Evolutionary conservation across 2,888 invertebrate genomes (phyloP).

Genomic region (Melanostoma mellinum): DNA sequence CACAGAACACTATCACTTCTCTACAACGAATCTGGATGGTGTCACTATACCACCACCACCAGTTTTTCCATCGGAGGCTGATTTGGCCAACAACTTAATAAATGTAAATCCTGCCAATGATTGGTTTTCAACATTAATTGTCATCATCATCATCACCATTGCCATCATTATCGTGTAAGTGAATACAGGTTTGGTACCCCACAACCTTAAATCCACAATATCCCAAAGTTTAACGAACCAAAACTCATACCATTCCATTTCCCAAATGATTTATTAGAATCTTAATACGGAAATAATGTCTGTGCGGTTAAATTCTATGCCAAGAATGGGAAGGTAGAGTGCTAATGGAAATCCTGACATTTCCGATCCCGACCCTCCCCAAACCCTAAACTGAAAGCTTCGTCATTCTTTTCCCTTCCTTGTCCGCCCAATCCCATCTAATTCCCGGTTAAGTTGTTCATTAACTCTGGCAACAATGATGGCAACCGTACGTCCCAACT

Average conservation of each 20-base stretch:
- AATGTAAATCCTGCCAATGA: conserved; percentile 80
- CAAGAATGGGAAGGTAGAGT: conserved; percentile 28
- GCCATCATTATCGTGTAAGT: conserved; percentile 80
- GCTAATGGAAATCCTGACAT: conserved; percentile 59
- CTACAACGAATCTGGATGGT: conserved; percentile 84
- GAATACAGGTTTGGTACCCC: no score
- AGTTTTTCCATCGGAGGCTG: conserved; percentile 80
- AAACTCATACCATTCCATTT: conserved; percentile 3
- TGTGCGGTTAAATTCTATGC: conserved; percentile 54
- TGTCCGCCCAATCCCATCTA: conserved; percentile 37
- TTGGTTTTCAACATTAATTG: conserved; percentile 81
- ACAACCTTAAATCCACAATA: not conserved
- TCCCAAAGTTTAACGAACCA: not conserved
- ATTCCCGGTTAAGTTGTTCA: conserved; percentile 69
- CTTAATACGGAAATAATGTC: conserved; percentile 68
- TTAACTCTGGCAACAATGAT: conserved; percentile 64
- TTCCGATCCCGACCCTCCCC: not conserved
- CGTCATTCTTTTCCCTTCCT: conserved; percentile 6
- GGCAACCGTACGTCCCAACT: conserved; percentile 53
- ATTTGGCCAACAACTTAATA: conserved; percentile 80
- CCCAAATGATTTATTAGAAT: conserved; percentile 61
- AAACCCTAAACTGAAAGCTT: not conserved
- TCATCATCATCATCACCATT: conserved; percentile 80
- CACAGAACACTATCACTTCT: conserved; percentile 85
- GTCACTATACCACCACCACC: conserved; percentile 80